Evolutionary conservation across 1,140 invertebrate species (phyloP).

Genomic region (Ceratoteleas bidentatus): DNA sequence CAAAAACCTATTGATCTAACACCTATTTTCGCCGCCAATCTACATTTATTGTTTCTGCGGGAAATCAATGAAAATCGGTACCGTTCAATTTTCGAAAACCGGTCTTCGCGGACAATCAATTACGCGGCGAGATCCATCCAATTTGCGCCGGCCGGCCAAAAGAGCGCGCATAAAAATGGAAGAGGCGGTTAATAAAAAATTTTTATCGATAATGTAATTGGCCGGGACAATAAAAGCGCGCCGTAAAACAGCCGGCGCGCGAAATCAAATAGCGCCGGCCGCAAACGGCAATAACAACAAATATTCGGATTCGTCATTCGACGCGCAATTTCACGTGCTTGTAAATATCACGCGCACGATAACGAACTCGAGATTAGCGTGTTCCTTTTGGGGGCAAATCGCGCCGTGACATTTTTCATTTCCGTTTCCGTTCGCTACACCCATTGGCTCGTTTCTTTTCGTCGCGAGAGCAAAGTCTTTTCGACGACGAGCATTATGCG

Average conservation of each 20-base stretch:
- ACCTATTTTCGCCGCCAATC: too few relatives aligned
- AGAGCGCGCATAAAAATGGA: conserved; percentile 9
- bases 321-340: conserved; percentile 17
- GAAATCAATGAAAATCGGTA: too few relatives aligned
- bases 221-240: conserved; percentile 22
- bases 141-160: neutral
- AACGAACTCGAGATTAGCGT: conserved; percentile 22
- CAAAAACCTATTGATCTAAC: too few relatives aligned
- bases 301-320: conserved; percentile 28
- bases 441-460: conserved; percentile 1
- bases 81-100: neutral
- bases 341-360: conserved; percentile 23
- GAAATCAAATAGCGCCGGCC: conserved; percentile 25
- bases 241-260: conserved; percentile 29
- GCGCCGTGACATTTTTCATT: neutral
- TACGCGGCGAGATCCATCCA: neutral
- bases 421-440: neutral
- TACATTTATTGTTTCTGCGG: too few relatives aligned
- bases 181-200: conserved; percentile 16
- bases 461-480: conserved; percentile 16
- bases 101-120: neutral
- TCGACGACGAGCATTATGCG: conserved; percentile 26
- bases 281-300: conserved; percentile 33
- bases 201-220: conserved; percentile 35
- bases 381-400: conserved; percentile 6